A percentile compares a stretch with the other conserved stretches of the same genome.
phyloP scores from a whole-genome alignment of 2,888 invertebrate species.

The Plagodis pulveraria region DNA sequence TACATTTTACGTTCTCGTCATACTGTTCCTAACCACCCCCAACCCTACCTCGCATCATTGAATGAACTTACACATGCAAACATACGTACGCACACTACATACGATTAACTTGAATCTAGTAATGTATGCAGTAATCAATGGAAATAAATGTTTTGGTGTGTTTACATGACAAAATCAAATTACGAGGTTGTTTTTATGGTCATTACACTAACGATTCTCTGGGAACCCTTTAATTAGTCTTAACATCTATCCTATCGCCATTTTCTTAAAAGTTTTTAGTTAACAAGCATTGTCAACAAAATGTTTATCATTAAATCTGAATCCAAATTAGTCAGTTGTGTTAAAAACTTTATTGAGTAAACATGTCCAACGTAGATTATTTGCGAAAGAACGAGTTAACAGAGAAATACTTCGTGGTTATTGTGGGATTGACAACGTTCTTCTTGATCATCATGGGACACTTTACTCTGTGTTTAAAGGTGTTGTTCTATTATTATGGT shows the following conservation, averaged over 20 bases:
- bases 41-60: too few relatives aligned
- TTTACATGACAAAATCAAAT: neutral
- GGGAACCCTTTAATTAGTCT: constrained; percentile 27
- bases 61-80: neutral
- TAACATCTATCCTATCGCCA: constrained; percentile 14
- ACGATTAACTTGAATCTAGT: too few relatives aligned
- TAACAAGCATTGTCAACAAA: constrained; percentile 15
- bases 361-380: constrained; percentile 35
- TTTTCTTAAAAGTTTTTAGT: constrained; percentile 12
- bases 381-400: constrained; percentile 12
- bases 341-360: constrained; percentile 15
- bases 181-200: constrained; percentile 22
- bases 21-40: too few relatives aligned
- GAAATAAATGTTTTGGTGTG: neutral
- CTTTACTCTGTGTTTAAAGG: constrained; percentile 54
- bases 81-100: neutral
- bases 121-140: neutral
- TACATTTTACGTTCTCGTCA: too few relatives aligned
- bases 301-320: neutral
- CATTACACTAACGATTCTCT: constrained; percentile 30
- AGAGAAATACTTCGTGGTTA: constrained; percentile 43
- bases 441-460: constrained; percentile 54
- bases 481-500: constrained; percentile 63
- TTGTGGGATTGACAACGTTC: constrained; percentile 40
- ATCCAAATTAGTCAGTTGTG: constrained; percentile 21